phyloP scores from a whole-genome alignment of 2,888 invertebrate species.

The Serripes groenlandicus region DNA sequence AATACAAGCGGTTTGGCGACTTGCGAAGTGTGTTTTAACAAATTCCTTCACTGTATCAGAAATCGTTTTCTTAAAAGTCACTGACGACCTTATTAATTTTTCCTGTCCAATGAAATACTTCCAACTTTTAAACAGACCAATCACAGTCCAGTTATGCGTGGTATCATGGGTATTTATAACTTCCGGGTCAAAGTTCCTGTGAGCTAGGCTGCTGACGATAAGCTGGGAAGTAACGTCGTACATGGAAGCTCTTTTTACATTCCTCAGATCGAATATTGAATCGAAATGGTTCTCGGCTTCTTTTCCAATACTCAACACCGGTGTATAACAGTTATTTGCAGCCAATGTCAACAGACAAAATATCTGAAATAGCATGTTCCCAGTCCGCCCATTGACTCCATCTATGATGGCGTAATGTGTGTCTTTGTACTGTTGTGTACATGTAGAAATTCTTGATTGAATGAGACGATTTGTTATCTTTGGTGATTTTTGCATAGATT shows the following conservation, averaged over 20 bases:
- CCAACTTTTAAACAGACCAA: neutral
- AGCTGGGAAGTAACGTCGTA: neutral
- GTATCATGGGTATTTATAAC: neutral
- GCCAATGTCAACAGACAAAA: neutral
- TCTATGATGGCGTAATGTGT: neutral
- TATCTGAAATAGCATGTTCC: conserved; percentile 9
- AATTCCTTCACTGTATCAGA: neutral
- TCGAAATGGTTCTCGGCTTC: neutral
- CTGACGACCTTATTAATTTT: neutral
- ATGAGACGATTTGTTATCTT: too few species aligned
- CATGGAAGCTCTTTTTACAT: neutral
- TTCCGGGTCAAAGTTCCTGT: neutral
- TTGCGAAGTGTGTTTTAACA: neutral
- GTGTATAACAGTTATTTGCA: neutral
- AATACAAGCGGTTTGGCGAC: neutral
- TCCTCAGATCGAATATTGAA: neutral
- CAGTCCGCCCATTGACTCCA: neutral
- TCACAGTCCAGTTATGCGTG: neutral
- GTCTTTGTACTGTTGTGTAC: neutral
- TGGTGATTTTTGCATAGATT: too few species aligned
- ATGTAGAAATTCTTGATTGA: too few species aligned
- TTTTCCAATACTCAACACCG: neutral
- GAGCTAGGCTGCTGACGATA: neutral
- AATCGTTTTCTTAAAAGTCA: neutral
- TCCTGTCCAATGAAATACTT: conserved; percentile 11